A percentile compares a stretch with the other conserved stretches of the same genome.
These are phyloP conservation scores for Phoenoteleia sp. DNA, from an alignment of 2,888 invertebrate genomes.

Conservation along the genomic window DNA sequence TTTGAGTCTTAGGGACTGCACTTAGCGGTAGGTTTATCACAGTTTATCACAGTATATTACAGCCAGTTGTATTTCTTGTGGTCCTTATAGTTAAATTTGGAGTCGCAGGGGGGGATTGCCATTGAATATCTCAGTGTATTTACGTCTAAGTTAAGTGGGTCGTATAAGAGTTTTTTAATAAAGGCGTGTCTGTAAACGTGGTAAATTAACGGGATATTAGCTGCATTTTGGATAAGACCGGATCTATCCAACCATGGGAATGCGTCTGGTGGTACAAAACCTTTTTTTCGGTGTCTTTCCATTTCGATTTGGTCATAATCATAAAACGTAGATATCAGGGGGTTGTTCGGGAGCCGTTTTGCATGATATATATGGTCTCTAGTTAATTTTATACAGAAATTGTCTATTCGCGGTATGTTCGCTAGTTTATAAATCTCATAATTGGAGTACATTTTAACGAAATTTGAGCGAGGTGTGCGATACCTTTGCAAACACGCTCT, in stretches of 20 bases:
- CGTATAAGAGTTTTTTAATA: not conserved
- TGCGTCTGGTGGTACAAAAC: constrained; percentile 14
- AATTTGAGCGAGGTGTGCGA: too few relatives aligned
- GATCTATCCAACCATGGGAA: constrained; percentile 1
- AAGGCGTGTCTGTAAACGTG: constrained; percentile 6
- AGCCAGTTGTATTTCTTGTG: not conserved
- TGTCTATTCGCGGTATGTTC: constrained; percentile 33
- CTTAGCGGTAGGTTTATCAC: too few relatives aligned
- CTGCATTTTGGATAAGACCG: not conserved
- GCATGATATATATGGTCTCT: constrained; percentile 14
- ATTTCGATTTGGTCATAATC: not conserved
- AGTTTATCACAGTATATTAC: too few relatives aligned
- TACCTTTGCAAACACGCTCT: too few relatives aligned
- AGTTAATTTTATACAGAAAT: constrained; percentile 18
- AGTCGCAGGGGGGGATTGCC: not conserved
- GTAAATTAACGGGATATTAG: constrained; percentile 4
- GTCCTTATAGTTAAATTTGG: not conserved
- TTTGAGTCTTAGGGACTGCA: too few relatives aligned
- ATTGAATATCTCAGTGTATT: not conserved
- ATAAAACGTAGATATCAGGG: too few relatives aligned
- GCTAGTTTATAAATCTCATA: constrained; percentile 28
- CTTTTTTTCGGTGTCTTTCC: not conserved
- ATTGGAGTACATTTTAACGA: too few relatives aligned
- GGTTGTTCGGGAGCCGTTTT: too few relatives aligned
- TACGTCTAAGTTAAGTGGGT: not conserved